Evolutionary conservation across 2,888 invertebrate genomes (phyloP), one percentile per base, ranked within the genome.

Genomic region (Orthosia gracilis): DNA sequence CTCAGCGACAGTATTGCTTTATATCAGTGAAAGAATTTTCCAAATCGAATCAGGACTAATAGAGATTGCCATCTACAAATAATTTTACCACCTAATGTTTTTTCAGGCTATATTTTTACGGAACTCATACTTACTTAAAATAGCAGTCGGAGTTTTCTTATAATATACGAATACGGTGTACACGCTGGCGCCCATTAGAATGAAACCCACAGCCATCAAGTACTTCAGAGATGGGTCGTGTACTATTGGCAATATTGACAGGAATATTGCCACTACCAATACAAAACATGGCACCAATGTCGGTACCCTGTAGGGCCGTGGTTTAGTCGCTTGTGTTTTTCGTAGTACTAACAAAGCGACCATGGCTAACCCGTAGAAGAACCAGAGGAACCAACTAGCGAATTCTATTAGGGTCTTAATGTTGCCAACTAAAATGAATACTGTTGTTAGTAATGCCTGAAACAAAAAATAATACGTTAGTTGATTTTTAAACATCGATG

Each of bases 321-420:
- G 97, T 40, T 97, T 97, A 76, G 98, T 93, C 7, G 97, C 97
- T 89, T 97, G 97, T 0, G 98, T 98, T 87, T 93, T 97, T 63
- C 98, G 93, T 88, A 99, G 94, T 1, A 98, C 97, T 52, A 99
- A 92, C 23, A 99, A 94, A 0, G 98, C 97, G 0, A 98, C 97
- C 98, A 98, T 98, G 0, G 98, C 98, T 0, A 97, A 93, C 0
- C 98, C 98, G 91, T 98, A 99, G 94, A 98, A 98, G 78, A 98
- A 97, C 98, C 98, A 99, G 31, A 98, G 98, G 80, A 98, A 97
- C 96, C 98, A 98, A 91, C 98, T 98, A 59, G 98, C 98, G 91
- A 98, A 98, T 88, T 98, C 98, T 83, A 99, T 98, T 18, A 99
- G 96, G 2, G 97, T 97, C 65, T 97, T 96, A 74, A 98, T 98